These are phyloP conservation scores for Semnornis frantzii DNA, from an alignment of 2,113 vertebrate genomes.

Conservation along the genomic window DNA sequence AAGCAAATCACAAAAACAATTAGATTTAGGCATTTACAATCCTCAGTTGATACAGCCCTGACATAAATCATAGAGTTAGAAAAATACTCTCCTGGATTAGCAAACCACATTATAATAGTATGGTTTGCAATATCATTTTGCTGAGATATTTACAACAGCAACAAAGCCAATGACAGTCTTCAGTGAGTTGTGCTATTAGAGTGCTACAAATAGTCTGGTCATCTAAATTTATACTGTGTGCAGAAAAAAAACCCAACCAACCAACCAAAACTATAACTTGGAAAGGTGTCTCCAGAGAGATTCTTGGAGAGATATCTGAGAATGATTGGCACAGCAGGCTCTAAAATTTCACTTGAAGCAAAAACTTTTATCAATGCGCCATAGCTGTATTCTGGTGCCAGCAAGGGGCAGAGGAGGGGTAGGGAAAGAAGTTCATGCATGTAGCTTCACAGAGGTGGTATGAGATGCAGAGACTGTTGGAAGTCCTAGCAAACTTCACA, in stretches of 20 bases:
- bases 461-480: neutral
- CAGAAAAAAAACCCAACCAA: too few relatives aligned
- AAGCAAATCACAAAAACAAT: conserved; percentile 54
- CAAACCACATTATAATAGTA: neutral
- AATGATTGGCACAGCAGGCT: neutral
- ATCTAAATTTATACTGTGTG: neutral
- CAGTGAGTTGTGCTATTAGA: neutral
- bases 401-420: neutral
- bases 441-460: neutral
- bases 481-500: neutral
- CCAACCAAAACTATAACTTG: neutral
- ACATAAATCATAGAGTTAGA: conserved; percentile 37
- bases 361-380: neutral
- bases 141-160: neutral
- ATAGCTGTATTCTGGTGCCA: neutral
- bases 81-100: conserved; percentile 25
- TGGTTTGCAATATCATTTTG: conserved; percentile 5
- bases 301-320: neutral
- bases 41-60: conserved; percentile 18
- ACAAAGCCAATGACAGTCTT: neutral
- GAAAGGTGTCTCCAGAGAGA: neutral
- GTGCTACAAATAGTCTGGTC: neutral
- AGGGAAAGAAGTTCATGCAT: neutral
- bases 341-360: neutral
- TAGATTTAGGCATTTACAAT: conserved; percentile 37